Evolutionary conservation across 2,113 vertebrate genomes (phyloP).

Genomic region (Apodemus sylvaticus): DNA sequence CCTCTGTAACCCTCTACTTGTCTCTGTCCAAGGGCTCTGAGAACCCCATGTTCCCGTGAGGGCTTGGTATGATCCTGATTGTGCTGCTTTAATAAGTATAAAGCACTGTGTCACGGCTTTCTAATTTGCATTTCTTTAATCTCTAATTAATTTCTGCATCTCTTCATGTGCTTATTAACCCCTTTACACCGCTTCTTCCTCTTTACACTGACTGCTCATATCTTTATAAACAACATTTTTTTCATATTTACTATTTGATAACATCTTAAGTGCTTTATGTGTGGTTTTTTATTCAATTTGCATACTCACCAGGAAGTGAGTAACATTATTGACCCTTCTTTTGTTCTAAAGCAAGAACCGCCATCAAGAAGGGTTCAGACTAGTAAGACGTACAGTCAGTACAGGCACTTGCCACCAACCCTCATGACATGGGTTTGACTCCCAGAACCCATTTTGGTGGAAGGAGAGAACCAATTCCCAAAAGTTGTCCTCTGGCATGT

Average conservation of each 20-base stretch:
- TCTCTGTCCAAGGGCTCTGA: background rate
- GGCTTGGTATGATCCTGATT: background rate
- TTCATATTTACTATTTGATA: background rate
- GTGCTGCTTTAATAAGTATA: background rate
- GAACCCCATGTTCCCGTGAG: background rate
- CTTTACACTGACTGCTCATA: conserved; percentile 2
- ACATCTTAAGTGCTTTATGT: conserved; percentile 1
- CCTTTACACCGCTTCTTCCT: conserved; percentile 3
- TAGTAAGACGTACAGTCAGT: background rate
- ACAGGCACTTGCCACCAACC: background rate
- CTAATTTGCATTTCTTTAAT: conserved; percentile 66
- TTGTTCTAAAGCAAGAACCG: background rate
- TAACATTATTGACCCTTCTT: background rate
- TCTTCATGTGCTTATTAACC: conserved; percentile 50
- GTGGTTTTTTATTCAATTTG: conserved; percentile 28
- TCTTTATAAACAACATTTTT: conserved; percentile 39
- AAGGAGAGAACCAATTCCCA: background rate
- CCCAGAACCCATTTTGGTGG: background rate
- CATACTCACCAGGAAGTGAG: background rate
- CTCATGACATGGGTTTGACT: background rate
- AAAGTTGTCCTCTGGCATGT: background rate
- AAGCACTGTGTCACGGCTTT: background rate
- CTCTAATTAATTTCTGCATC: conserved; percentile 55
- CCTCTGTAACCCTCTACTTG: background rate
- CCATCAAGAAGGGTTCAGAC: conserved; percentile 33